Evolutionary conservation across 2,797 vertebrate genomes (phyloP), one percentile per base, ranked within the genome.

Genomic region (Notolepis coatsorum): DNA sequence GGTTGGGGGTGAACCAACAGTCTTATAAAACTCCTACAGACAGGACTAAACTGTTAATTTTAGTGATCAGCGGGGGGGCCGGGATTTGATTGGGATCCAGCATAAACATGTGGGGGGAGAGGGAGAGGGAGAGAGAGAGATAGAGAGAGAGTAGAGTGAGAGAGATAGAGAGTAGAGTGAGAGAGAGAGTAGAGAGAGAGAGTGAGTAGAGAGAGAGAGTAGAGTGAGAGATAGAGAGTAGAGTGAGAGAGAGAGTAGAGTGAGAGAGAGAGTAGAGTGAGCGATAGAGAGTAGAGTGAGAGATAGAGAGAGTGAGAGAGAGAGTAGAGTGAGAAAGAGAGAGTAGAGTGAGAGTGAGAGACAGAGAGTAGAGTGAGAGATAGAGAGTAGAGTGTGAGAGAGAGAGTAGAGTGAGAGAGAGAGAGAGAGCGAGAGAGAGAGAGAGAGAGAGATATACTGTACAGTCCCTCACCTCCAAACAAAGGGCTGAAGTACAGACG

Each of bases 31-130:
- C 53, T 62, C 42, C 65, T 60, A 73, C 68, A 74, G 69, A 81
- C 68, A 77, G 55, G 86, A 76, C 74, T 43, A 79, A 80, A 75
- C 68, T 78, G 68, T 61, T 84, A 45, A 84, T 84, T 85, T 81
- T 8, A 69, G 76, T 77, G 49, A 80, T 86, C 65, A 71, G 75
- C 50, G 53, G 84, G 81, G 71, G 75, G 80, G 70, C 25, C 39
- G 71, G 48, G 68, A 69, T 89, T 85, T 71, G 67, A 81, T 65
- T 66, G 53, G 51, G 57, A 65, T 77, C 64, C 72, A 73, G 68
- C 68, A 62, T 81, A 84, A 84, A 80, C 77, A 79, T 65, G 60
- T 54, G 54, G 62, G 57, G 15, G 50, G 61, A 13, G 18, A 33
- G 46, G 24, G 33, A 20, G 52, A 47, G 9, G 13, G 31, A 28